Base-by-base conservation (phyloP, 2,888 invertebrate species). In the Villa cingulata region DNA sequence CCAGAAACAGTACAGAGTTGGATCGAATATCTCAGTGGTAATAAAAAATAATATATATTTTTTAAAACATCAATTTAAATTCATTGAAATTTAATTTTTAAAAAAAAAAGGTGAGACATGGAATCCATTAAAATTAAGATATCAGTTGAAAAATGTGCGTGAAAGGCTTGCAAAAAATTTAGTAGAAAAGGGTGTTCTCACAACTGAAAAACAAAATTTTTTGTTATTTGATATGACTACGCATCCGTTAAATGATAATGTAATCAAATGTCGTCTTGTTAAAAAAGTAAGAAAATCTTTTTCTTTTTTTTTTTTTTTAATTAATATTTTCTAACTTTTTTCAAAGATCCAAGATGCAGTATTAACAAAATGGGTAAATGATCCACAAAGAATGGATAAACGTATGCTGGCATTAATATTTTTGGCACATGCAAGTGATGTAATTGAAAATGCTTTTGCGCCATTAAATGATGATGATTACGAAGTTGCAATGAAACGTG, bases 191-290 rank as follows among this genome's bases (percentile, higher is more conserved):
- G 97, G 97, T 56, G 96, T 98, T 38, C 78, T 97, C 57, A 96
- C 97, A 52, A 98, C 97, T 50, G 97, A 98, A 70, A 98, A 97
- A 74, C 97, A 98, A 72, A 98, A 99, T 71, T 99, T 99, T 72
- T 76, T 99, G 60, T 76, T 99, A 48, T 99, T 99, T 70, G 98
- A 99, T 73, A 99, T 99, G 96, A 99, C 98, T 46, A 98, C 98
- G 59, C 98, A 99, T 76, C 98, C 98, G 37, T 76, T 99, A 53
- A 92, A 89, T 54, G 96, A 98, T 69, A 89, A 90, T 71, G 80
- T 85, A 57, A 84, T 91, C 46, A 99, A 99, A 76, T 86, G 87
- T 62, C 86, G 94, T 60, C 79, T 99, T 63, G 92, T 99, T 51
- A 96, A 95, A 76, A 92, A 91, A 81, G 89, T 89, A 66, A 45